phyloP scores from a whole-genome alignment of 2,113 vertebrate genomes.

The Nerophis lumbriciformis region DNA sequence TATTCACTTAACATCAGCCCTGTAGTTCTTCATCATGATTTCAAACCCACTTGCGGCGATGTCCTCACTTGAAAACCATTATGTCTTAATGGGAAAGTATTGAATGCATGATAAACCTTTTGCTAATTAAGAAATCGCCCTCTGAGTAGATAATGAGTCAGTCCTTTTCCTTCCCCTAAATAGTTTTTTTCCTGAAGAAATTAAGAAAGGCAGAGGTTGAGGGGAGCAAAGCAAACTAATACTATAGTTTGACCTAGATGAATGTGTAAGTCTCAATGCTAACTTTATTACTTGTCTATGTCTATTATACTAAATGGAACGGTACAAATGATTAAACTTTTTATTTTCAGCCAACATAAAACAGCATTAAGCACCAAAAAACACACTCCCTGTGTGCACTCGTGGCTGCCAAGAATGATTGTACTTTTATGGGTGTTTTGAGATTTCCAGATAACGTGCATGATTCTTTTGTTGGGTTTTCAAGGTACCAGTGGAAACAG shows the following conservation, averaged over 20 bases:
- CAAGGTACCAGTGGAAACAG: constrained; percentile 19
- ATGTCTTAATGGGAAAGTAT: neutral
- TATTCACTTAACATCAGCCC: neutral
- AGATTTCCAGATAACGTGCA: neutral
- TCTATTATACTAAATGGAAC: too few species aligned
- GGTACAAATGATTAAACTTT: too few species aligned
- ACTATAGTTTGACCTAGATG: neutral
- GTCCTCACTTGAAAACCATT: neutral
- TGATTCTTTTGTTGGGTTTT: constrained; percentile 12
- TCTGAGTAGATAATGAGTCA: constrained; percentile 14
- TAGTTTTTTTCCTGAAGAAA: neutral
- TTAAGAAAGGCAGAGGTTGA: neutral
- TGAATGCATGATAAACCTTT: neutral
- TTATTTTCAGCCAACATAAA: neutral
- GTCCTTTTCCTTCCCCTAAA: constrained; percentile 5
- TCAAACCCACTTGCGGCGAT: neutral
- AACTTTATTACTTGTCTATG: too few species aligned
- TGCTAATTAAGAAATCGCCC: constrained; percentile 14
- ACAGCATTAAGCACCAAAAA: neutral
- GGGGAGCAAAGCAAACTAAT: neutral
- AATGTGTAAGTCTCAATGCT: too few species aligned
- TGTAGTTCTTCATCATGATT: constrained; percentile 5
- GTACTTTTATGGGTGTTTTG: neutral
- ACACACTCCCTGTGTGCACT: neutral
- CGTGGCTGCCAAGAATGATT: neutral